Conservation (phyloP, 2,888 invertebrate species). For the Eristalis pertinax region DNA sequence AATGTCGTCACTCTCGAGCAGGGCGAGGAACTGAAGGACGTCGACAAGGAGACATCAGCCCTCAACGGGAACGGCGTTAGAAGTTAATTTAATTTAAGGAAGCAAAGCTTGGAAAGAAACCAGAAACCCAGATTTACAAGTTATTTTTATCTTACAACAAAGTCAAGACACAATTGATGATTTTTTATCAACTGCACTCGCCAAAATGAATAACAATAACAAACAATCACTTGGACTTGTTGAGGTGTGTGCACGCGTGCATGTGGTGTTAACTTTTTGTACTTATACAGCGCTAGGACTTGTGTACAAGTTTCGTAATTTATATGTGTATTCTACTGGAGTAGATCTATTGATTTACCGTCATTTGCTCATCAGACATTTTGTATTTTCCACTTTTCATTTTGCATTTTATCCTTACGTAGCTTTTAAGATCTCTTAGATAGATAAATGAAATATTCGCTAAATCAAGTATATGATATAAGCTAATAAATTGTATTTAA, state of each 20-base stretch:
- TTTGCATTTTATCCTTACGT: slow-evolving; percentile 14
- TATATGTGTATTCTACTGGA: slow-evolving; percentile 15
- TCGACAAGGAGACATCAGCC: slow-evolving; percentile 25
- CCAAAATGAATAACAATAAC: neutral
- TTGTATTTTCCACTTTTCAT: slow-evolving; percentile 39
- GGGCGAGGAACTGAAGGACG: slow-evolving; percentile 56
- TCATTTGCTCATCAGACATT: slow-evolving; percentile 25
- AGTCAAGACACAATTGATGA: neutral
- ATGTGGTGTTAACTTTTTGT: neutral
- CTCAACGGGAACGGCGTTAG: slow-evolving; percentile 44
- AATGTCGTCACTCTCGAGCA: slow-evolving; percentile 73
- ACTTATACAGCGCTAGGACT: neutral
- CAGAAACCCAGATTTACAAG: neutral
- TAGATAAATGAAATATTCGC: slow-evolving; percentile 32
- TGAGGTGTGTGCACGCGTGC: neutral
- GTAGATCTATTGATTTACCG: slow-evolving; percentile 6
- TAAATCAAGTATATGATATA: neutral
- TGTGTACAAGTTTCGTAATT: slow-evolving; percentile 34
- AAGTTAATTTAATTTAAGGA: slow-evolving; percentile 16
- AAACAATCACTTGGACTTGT: neutral
- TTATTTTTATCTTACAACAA: neutral
- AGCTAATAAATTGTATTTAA: neutral
- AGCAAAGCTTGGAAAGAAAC: neutral
- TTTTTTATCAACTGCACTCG: neutral
- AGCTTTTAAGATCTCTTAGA: slow-evolving; percentile 33